A percentile compares a stretch with the other conserved stretches of the same genome.
These are phyloP conservation scores for Drosophila nasuta DNA, from an alignment of 1,140 invertebrate species.

Conservation along the genomic window DNA sequence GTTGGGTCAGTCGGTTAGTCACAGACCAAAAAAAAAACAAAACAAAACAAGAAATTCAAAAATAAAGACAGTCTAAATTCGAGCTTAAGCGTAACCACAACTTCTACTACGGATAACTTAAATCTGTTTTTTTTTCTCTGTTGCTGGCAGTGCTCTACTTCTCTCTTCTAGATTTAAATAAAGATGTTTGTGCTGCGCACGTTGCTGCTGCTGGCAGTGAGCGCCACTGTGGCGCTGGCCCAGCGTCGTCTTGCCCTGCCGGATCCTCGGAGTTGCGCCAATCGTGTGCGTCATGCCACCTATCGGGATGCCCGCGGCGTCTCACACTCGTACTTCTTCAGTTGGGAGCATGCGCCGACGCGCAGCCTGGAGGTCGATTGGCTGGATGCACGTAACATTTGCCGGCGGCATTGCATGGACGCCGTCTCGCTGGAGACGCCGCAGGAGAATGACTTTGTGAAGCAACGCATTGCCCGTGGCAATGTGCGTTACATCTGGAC, in stretches of 20 bases:
- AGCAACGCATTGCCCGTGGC: conserved; percentile 91
- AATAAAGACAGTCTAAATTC: conserved; percentile 40
- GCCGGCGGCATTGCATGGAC: conserved; percentile 96
- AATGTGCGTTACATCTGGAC: conserved; percentile 94
- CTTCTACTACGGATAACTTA: not conserved
- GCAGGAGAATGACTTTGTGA: conserved; percentile 95
- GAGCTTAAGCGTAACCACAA: conserved; percentile 14
- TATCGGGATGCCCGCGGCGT: conserved; percentile 94
- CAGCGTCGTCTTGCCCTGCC: conserved; percentile 94
- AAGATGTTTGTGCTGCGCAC: conserved; percentile 77
- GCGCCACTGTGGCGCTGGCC: conserved; percentile 89
- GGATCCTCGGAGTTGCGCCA: conserved; percentile 94
- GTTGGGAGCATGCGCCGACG: conserved; percentile 95
- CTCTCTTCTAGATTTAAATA: conserved; percentile 14
- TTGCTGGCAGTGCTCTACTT: conserved; percentile 16
- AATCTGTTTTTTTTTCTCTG: not conserved
- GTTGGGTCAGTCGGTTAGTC: conserved; percentile 23
- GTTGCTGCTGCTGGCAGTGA: conserved; percentile 88
- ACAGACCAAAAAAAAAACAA: not conserved
- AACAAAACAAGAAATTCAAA: not conserved
- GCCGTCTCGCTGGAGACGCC: conserved; percentile 95
- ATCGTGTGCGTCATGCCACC: conserved; percentile 93
- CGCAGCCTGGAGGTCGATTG: conserved; percentile 94
- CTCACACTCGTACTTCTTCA: conserved; percentile 96
- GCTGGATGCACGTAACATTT: conserved; percentile 95